A percentile compares a stretch with the other conserved stretches of the same genome.
Evolutionary conservation across 37 sponge, comb jelly and placozoan species (phyloP).

Genomic region (Geodia barretti): DNA sequence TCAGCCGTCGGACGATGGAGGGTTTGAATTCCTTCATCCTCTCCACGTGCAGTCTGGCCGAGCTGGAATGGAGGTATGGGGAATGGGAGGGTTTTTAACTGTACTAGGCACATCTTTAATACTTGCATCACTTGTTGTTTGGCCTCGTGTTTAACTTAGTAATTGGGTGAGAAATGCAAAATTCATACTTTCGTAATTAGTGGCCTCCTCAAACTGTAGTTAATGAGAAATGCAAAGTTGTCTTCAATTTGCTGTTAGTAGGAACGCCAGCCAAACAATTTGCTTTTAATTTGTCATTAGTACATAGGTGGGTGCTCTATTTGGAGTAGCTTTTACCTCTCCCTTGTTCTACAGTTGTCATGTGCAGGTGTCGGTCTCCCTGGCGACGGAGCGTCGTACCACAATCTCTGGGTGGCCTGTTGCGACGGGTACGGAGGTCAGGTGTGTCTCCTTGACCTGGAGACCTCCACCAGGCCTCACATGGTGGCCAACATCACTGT

Average conservation of each 20-base stretch:
- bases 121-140: too few species aligned
- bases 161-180: too few species aligned
- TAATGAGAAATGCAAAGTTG: too few species aligned
- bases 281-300: too few species aligned
- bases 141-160: too few species aligned
- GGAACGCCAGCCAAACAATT: too few species aligned
- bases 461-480: conserved; percentile 37
- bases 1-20: conserved; percentile 1
- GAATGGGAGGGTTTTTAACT: too few species aligned
- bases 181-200: too few species aligned
- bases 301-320: too few species aligned
- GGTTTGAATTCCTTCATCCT: conserved; percentile 48
- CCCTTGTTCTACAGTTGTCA: conserved; percentile 31
- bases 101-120: too few species aligned
- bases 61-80: conserved; percentile 50
- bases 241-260: too few species aligned
- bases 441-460: conserved; percentile 56
- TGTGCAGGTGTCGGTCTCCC: conserved; percentile 64
- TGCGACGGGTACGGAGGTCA: conserved; percentile 69
- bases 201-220: not conserved
- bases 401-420: conserved; percentile 70
- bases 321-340: not conserved
- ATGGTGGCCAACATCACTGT: conserved; percentile 68
- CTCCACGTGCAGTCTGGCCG: conserved; percentile 56
- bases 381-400: conserved; percentile 22